A percentile compares a stretch with the other conserved stretches of the same genome.
Evolutionary conservation across 2,797 vertebrate species (phyloP).

Genomic region (Etheostoma perlongum): DNA sequence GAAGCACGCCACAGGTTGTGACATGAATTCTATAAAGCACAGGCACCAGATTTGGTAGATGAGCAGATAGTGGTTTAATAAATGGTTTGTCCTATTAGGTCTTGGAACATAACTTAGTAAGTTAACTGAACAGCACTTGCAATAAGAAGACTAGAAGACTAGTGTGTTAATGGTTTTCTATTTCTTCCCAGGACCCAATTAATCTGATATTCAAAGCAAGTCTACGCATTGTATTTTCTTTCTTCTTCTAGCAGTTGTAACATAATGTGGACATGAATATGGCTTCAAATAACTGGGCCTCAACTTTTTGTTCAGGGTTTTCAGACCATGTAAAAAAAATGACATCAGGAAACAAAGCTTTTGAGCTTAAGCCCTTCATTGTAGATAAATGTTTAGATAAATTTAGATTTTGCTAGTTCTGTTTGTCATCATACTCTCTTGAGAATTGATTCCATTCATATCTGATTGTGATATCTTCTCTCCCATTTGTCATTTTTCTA

Average conservation of each 20-base stretch:
- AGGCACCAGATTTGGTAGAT: background rate
- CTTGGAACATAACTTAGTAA: background rate
- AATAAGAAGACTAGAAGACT: background rate
- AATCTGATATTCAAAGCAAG: no score
- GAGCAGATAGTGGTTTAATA: background rate
- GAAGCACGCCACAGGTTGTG: background rate
- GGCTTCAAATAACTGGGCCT: background rate
- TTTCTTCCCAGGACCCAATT: no score
- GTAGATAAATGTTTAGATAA: background rate
- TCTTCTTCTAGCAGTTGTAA: background rate
- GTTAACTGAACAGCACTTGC: background rate
- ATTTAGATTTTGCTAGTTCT: background rate
- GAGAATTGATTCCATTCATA: background rate
- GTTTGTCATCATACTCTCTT: background rate
- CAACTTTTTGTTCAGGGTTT: background rate
- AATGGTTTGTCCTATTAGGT: background rate
- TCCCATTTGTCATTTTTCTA: constrained; percentile 48
- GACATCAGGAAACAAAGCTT: background rate
- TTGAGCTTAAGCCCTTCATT: background rate
- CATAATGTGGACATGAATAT: background rate
- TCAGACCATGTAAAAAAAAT: background rate
- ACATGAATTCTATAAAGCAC: background rate
- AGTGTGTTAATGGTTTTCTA: background rate
- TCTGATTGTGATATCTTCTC: constrained; percentile 9
- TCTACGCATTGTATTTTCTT: background rate